Evolutionary conservation across 2,888 invertebrate genomes (phyloP), one percentile per base, ranked within the genome.

Genomic region (Ashinkailepas kermadecensis): DNA sequence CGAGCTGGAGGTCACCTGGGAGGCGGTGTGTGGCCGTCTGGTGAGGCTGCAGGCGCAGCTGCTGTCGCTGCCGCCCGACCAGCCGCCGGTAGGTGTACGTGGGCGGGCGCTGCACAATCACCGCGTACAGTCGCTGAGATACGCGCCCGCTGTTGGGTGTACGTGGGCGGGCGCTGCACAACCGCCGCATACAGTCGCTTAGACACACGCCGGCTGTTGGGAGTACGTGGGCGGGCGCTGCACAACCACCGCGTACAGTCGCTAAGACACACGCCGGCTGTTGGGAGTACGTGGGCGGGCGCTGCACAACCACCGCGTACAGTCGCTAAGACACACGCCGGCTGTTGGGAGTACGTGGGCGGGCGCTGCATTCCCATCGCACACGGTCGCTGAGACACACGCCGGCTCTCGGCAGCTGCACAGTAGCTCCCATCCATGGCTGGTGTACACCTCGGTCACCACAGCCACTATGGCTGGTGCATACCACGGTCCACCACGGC

Each of bases 1-100:
- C 3, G 74, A 15, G 54, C 74, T 74, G 18, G 54, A 74, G 54
- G 18, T 18, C 7, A 8, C 18, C 13, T 74, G 74, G 74, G 74
- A 74, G 54, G 39, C 74, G 23, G 74, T 74, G 18, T 74, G 54
- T 10, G 74, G 74, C 74, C 74, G 74, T 0, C 39, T 74, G 54
- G 74, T 74, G 74, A 18, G 54, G 74, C 74, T 74, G 39, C 74
- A 74, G 74, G 15, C 74, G 54, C 39, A 74, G 74, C 18, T 74
- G 74, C 74, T 74, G n/a, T 25, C 25, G 67, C 67, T 18, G 67
- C 12, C 13, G 67, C 25, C 67, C 15, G 67, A 25, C 25, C 25
- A 67, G 25, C 25, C 25, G 67, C 10, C 67, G 67, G 62, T 11
- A 11, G 25, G 12, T 6, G 25, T 25, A 8, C 25, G 13, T 23